Percentiles rank a stretch among this genome's conserved stretches.
Evolutionary conservation across 2,888 invertebrate genomes (phyloP).

Genomic region (Chelonus formosanus): DNA sequence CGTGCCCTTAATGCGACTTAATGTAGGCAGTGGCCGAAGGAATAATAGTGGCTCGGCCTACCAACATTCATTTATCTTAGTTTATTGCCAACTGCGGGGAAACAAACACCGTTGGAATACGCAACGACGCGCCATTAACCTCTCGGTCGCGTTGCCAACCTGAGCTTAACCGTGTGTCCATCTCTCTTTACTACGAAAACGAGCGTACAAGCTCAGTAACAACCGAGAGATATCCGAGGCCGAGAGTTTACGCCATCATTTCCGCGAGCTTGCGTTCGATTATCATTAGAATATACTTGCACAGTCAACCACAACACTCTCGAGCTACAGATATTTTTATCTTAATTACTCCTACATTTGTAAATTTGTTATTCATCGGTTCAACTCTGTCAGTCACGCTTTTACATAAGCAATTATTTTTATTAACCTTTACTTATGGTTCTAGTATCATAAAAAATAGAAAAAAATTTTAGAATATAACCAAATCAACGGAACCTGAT

Average conservation of each 20-base stretch:
- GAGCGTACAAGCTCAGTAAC: conserved; percentile 40
- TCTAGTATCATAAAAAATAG: too few species aligned
- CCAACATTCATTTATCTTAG: conserved; percentile 61
- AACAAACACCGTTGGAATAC: conserved; percentile 61
- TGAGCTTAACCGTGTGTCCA: conserved; percentile 53
- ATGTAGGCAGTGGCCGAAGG: conserved; percentile 60
- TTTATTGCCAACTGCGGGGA: conserved; percentile 61
- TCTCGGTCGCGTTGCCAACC: conserved; percentile 51
- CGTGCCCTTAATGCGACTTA: conserved; percentile 51
- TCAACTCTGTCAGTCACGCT: too few species aligned
- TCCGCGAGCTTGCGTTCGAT: conserved; percentile 28
- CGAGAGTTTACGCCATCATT: conserved; percentile 30
- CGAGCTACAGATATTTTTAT: too few species aligned
- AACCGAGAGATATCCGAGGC: conserved; percentile 38
- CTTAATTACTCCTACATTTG: too few species aligned
- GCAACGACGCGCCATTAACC: conserved; percentile 61
- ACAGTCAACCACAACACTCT: background rate
- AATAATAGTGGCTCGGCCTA: conserved; percentile 57
- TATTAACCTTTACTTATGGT: too few species aligned
- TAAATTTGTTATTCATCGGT: too few species aligned
- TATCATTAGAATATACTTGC: conserved; percentile 15
- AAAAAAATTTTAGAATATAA: too few species aligned
- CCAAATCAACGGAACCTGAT: too few species aligned
- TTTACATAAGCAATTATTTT: too few species aligned
- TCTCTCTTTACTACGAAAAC: conserved; percentile 42